These are phyloP conservation scores for Chironex yamaguchii DNA, from an alignment of 30 jellyfish, hydroid and myxozoan genomes.

Conservation along the genomic window DNA sequence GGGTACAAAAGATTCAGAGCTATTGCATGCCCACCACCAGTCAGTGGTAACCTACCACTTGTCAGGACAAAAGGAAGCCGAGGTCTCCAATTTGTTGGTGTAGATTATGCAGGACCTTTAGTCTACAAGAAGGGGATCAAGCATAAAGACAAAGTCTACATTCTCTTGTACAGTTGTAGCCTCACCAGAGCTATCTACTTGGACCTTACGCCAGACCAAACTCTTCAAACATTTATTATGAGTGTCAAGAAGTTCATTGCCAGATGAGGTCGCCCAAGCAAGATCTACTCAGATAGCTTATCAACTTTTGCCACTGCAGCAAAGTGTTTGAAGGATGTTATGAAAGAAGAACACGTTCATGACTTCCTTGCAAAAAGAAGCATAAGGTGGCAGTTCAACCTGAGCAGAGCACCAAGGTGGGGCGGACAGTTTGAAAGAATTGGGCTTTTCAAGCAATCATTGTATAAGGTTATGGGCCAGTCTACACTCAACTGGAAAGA, in stretches of 20 bases:
- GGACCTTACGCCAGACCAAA: conserved; percentile 39
- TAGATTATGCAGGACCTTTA: conserved; percentile 55
- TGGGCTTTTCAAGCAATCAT: conserved; percentile 41
- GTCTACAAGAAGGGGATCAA: neutral
- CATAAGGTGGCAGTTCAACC: conserved; percentile 52
- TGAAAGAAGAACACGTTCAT: conserved; percentile 3
- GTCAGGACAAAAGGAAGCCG: conserved; percentile 11
- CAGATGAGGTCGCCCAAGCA: conserved; percentile 42
- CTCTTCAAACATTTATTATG: conserved; percentile 22
- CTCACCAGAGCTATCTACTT: conserved; percentile 40
- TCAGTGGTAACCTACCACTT: conserved; percentile 12
- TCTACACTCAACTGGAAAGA: conserved; percentile 1
- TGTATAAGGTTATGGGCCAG: conserved; percentile 36
- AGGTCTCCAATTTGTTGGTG: conserved; percentile 23
- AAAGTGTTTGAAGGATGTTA: conserved; percentile 18
- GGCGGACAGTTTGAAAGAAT: conserved; percentile 60
- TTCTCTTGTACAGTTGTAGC: conserved; percentile 53
- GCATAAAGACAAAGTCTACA: conserved; percentile 32
- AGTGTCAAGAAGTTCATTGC: conserved; percentile 25
- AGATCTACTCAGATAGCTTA: conserved; percentile 42
- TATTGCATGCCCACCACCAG: conserved; percentile 23
- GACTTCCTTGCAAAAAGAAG: conserved; percentile 24
- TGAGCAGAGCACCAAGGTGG: conserved; percentile 67
- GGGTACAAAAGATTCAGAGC: conserved; percentile 52
- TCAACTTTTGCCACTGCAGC: conserved; percentile 12